A percentile compares a stretch with the other conserved stretches of the same genome.
phyloP scores from a whole-genome alignment of 2,888 invertebrate genomes.

The Hypolimnas misippus region DNA sequence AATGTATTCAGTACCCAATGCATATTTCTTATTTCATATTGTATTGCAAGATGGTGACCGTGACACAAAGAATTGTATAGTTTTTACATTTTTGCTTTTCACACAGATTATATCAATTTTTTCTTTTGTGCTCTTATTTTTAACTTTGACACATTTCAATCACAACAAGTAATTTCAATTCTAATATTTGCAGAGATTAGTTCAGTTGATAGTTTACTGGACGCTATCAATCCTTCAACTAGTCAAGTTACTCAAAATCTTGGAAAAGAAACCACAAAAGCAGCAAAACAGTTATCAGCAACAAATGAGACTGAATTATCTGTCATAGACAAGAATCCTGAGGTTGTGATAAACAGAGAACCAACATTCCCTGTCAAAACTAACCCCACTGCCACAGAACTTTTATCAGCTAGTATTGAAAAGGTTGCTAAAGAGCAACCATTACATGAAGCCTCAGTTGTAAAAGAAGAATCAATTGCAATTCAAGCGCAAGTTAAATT shows the following conservation, averaged over 20 bases:
- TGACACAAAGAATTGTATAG: slow-evolving; percentile 1
- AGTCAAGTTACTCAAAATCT: slow-evolving; percentile 67
- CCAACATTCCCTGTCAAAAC: slow-evolving; percentile 51
- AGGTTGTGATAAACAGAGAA: slow-evolving; percentile 55
- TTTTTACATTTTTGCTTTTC: neutral
- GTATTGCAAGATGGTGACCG: slow-evolving; percentile 3
- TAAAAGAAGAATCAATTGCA: slow-evolving; percentile 64
- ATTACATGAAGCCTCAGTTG: slow-evolving; percentile 51
- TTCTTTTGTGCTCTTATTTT: too few species aligned
- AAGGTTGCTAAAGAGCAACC: slow-evolving; percentile 69
- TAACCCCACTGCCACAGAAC: slow-evolving; percentile 67
- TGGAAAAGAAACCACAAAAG: slow-evolving; percentile 55
- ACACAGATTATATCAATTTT: neutral
- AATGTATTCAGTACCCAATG: slow-evolving; percentile 2
- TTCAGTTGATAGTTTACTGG: slow-evolving; percentile 72
- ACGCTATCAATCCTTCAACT: slow-evolving; percentile 71
- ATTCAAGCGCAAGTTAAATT: slow-evolving; percentile 77
- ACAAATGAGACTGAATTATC: slow-evolving; percentile 52
- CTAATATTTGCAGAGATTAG: slow-evolving; percentile 66
- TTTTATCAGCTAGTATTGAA: slow-evolving; percentile 74
- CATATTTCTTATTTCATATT: neutral
- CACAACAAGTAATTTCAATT: neutral
- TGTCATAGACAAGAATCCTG: slow-evolving; percentile 52
- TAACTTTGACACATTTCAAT: neutral
- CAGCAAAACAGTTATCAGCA: slow-evolving; percentile 50